Evolutionary conservation across 2,888 invertebrate genomes (phyloP), one percentile per base, ranked within the genome.

Genomic region (Crioceris asparagi): DNA sequence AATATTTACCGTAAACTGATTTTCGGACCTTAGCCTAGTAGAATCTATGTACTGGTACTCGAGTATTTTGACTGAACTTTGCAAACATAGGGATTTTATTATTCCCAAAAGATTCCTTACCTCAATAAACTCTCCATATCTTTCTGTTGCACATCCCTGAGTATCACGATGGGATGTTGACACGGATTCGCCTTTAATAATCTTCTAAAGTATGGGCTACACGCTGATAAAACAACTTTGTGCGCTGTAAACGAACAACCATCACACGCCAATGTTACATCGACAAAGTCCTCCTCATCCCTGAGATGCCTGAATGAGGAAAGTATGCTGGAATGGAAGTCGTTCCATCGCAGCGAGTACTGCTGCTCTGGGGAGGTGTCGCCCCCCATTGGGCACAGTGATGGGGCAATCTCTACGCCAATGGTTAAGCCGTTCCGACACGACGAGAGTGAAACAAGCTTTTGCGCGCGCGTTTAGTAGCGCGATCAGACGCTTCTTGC

Each of bases 341-440:
- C 90, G 67, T 91, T 91, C 91, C 91, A 91, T 60, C 88, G 80
- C 66, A 91, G 76, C 65, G 88, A 86, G 69, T 90, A 91, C 67
- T 88, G 88, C 71, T 88, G 87, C 70, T 81, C 81, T 54, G 77
- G 61, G 63, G 63, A 62, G 61, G 65, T 64, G 51, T 60, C 71
- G 69, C 71, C 72, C 67, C 71, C 72, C 70, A 73, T 71, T 69
- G 72, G 69, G 62, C 62, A 61, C 50, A 58, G 56, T 48, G 62
- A 62, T 48, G 64, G 64, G 55, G 64, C 62, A 58, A 64, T 65
- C 55, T 64, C 63, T 61, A 64, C 63, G 61, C 62, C 63, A 63
- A 63, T 64, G 60, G 49, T 62, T 55, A 51, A 51, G 61, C 62
- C 62, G 60, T 56, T 54, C 7, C 15, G 16, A 38, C 34, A 38